A percentile compares a stretch with the other conserved stretches of the same genome.
These are phyloP conservation scores for Dendrolimus pini DNA, from an alignment of 2,888 invertebrate species.

Conservation along the genomic window DNA sequence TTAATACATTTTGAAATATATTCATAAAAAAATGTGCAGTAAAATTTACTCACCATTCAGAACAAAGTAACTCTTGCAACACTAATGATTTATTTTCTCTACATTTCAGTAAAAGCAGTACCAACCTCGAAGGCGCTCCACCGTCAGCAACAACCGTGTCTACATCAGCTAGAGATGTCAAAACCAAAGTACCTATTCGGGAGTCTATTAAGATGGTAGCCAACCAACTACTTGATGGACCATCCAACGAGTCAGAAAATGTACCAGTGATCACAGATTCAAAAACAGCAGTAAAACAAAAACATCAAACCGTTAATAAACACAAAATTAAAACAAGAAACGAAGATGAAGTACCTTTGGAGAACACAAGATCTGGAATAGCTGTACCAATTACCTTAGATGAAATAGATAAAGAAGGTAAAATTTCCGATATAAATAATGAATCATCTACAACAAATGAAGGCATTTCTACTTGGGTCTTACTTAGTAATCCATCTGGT, in stretches of 20 bases:
- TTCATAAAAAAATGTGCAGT: too few species aligned
- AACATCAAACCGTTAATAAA: constrained; percentile 64
- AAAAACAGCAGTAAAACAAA: constrained; percentile 79
- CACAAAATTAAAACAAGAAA: constrained; percentile 59
- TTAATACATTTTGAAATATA: too few species aligned
- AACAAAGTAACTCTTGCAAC: too few species aligned
- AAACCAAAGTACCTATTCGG: constrained; percentile 61
- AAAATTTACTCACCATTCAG: too few species aligned
- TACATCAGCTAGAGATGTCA: constrained; percentile 50
- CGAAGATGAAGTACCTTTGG: constrained; percentile 48
- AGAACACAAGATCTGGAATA: constrained; percentile 79
- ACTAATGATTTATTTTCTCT: not conserved
- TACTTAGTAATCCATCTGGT: constrained; percentile 74
- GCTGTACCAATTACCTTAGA: constrained; percentile 81
- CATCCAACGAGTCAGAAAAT: constrained; percentile 38
- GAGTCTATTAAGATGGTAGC: constrained; percentile 78
- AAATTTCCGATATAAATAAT: constrained; percentile 33
- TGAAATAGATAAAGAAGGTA: constrained; percentile 76
- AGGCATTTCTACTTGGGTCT: constrained; percentile 86
- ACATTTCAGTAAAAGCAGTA: not conserved
- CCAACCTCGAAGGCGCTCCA: not conserved
- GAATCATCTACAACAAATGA: constrained; percentile 77
- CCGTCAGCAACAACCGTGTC: constrained; percentile 17
- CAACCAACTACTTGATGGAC: constrained; percentile 73
- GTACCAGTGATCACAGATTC: constrained; percentile 72